These are phyloP conservation scores for Aphaenogaster ashmeadi DNA, from an alignment of 1,140 invertebrate genomes.

Conservation along the genomic window DNA sequence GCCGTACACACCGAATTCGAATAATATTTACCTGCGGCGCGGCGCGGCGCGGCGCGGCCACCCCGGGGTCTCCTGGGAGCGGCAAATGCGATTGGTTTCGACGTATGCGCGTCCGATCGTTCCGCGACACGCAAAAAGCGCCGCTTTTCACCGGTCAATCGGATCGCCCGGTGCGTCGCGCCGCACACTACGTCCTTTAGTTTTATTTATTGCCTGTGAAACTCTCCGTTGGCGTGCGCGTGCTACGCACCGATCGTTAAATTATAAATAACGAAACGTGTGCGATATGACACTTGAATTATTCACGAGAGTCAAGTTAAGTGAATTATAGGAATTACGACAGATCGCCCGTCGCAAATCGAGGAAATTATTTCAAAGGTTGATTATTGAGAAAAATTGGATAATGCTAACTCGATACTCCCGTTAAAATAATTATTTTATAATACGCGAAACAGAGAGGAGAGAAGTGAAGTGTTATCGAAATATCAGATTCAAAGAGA, in stretches of 20 bases:
- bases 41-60: slow-evolving; percentile 20
- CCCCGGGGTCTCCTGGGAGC: slow-evolving; percentile 66
- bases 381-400: slow-evolving; percentile 26
- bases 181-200: slow-evolving; percentile 44
- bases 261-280: slow-evolving; percentile 58
- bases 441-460: not conserved
- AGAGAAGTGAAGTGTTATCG: not conserved
- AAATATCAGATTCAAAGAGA: not conserved
- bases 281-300: slow-evolving; percentile 44
- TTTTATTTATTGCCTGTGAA: slow-evolving; percentile 57
- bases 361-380: slow-evolving; percentile 34
- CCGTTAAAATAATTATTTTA: not conserved
- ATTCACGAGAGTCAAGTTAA: slow-evolving; percentile 29
- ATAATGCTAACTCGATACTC: slow-evolving; percentile 2
- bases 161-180: slow-evolving; percentile 43
- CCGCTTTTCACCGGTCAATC: slow-evolving; percentile 59
- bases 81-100: slow-evolving; percentile 72
- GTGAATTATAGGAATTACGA: slow-evolving; percentile 20
- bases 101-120: slow-evolving; percentile 47
- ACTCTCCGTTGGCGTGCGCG: slow-evolving; percentile 5
- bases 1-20: slow-evolving; percentile 73
- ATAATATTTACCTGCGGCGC: slow-evolving; percentile 77
- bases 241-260: slow-evolving; percentile 28
- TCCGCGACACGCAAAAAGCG: slow-evolving; percentile 42
- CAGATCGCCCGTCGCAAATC: slow-evolving; percentile 5